Evolutionary conservation across 2,888 invertebrate genomes (phyloP), one percentile per base, ranked within the genome.

Genomic region (Chrysolina haemoptera): DNA sequence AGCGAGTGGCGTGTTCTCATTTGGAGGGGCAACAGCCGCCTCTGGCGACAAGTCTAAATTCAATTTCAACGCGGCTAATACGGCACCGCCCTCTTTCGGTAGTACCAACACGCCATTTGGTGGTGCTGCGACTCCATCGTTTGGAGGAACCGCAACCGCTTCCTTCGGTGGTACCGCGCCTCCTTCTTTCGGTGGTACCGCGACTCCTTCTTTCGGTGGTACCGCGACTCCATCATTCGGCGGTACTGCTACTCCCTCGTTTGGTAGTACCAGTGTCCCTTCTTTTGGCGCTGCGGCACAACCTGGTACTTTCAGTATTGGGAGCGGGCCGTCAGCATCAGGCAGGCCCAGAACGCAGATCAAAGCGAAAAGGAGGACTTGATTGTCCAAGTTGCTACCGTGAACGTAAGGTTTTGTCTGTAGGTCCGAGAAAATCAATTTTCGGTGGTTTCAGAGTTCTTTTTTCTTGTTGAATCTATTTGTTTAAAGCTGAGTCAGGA

Each of bases 221-320:
- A 64, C 41, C 22, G 20, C 20, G 5, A n/a, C 48, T 11, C 55
- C 55, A 1, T 55, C 55, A 8, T 55, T 55, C 18, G 55, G 63
- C 40, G 3, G 41, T 65, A 27, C 46, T 9, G 59, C 35, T 1
- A 1, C 12, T 18, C 50, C 50, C 8, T n/a, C 50, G 3, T 50
- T 50, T 10, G 50, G 62, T 22, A 10, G 22, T 62, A 27, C 27
- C 18, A 8, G 4, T 35, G 35, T 8, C 6, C 35, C 35, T 8
- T 35, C 35, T 35, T 35, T 35, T 35, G 35, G 35, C 43, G 14
- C 43, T 12, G 43, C 43, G 14, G 43, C 43, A 14, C 41, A 66
- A 12, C 55, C 71, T 1, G 83, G 86, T 64, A 89, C 89, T 88
- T 90, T 90, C 77, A 90, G 86, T 79, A 90, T 90, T 74, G 90